phyloP scores from a whole-genome alignment of 2,797 vertebrate genomes.

The Emys orbicularis region DNA sequence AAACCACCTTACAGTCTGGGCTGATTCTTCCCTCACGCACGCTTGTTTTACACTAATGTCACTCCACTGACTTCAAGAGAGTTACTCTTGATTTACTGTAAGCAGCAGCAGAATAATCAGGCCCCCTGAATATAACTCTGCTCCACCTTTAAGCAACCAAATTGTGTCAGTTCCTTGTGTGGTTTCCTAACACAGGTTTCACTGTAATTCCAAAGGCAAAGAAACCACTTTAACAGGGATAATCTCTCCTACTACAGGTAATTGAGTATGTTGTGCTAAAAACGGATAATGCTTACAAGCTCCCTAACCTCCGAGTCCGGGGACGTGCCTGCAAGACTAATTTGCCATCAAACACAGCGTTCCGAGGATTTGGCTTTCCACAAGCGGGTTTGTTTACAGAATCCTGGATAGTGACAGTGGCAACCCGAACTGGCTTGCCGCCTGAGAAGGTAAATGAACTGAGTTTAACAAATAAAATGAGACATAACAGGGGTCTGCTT shows the following conservation, averaged over 20 bases:
- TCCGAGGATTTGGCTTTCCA: slow-evolving; percentile 76
- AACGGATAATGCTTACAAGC: slow-evolving; percentile 72
- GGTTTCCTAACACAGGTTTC: background rate
- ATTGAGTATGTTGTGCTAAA: slow-evolving; percentile 64
- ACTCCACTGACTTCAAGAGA: background rate
- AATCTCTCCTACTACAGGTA: slow-evolving; percentile 57
- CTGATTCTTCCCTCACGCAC: background rate
- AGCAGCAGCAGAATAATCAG: background rate
- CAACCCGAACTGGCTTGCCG: slow-evolving; percentile 63
- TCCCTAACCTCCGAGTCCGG: slow-evolving; percentile 71
- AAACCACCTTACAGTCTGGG: background rate
- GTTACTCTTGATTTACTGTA: background rate
- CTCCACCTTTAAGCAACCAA: background rate
- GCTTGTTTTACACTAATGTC: background rate
- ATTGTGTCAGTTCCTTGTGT: background rate
- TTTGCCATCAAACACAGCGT: slow-evolving; percentile 76
- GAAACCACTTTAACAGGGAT: background rate
- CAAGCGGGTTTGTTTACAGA: slow-evolving; percentile 69
- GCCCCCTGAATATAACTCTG: background rate
- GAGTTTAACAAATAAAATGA: background rate
- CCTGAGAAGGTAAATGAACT: slow-evolving; percentile 71
- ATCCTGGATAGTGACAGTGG: slow-evolving; percentile 68
- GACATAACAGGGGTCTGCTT: background rate
- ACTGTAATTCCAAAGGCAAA: background rate
- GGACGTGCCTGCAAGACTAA: slow-evolving; percentile 74